Evolutionary conservation across 2,888 invertebrate genomes (phyloP), one percentile per base, ranked within the genome.

Genomic region (Zaprionus lineosus): DNA sequence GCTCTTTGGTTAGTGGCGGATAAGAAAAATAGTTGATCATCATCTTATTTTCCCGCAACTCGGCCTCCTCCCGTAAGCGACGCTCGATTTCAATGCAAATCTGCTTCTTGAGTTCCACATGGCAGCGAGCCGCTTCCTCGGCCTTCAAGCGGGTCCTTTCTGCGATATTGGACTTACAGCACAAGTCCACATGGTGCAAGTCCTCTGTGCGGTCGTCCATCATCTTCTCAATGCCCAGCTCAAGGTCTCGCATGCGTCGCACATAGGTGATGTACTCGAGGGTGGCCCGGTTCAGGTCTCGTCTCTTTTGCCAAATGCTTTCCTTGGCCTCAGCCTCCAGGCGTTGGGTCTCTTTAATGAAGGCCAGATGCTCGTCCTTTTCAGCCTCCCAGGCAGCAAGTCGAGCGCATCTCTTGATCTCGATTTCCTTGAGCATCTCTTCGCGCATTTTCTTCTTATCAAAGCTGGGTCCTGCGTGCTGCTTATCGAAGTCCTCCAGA

Each of bases 11-110:
- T 1, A 72, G 60, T 34, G 84, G 74, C 1, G 68, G 48, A 31
- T 66, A 78, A 0, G 64, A 84, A 34, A 89, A 89, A 0, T 83
- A 85, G 66, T 89, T 89, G 37, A 87, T 87, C 0, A 71, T 33
- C 15, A 89, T 85, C 52, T 84, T 88, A 14, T 75, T 59, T 43
- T 88, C 89, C 3, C 63, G 75, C 15, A 73, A 63, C 8, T 83
- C 76, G 0, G 82, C 83, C 1, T 84, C 84, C 11, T 74, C 69
- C 1, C 78, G 75, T 16, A 86, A 40, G 0, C 74, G 79, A 0
- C 77, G 65, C 16, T 87, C 81, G 7, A 74, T 63, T 34, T 89
- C 76, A 19, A 88, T 86, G 26, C 87, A 87, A 7, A 89, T 81
- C 48, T 89, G 88, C 3, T 76, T 58, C 3, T 77, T 67, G 14